Base-by-base conservation (phyloP, 2,113 vertebrate genomes). In the Semicossyphus pulcher region DNA sequence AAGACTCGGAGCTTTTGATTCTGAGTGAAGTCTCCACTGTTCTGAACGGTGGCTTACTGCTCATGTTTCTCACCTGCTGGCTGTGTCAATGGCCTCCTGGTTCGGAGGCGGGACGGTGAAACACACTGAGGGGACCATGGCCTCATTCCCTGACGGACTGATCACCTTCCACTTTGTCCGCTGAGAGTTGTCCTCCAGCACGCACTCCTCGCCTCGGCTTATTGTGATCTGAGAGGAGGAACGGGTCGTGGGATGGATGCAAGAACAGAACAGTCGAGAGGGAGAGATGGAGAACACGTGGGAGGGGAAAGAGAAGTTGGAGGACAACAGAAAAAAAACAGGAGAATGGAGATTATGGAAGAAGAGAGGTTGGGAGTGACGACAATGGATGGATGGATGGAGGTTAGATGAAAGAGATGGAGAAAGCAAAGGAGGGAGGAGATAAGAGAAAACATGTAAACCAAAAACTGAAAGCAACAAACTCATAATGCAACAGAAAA, bases 111-210 rank as follows among this genome's bases (percentile, higher is more conserved):
- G 96, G 58, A 99, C 90, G 26, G 94, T 93, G 93, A 99, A 99
- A 83, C 97, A 99, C 63, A 99, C 97, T 0, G 98, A 99, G 0
- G 98, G 98, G 29, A 99, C 97, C 96, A 98, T 99, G 59, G 98
- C 98, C 86, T 99, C 97, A 0, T 99, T 99, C 31, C 98, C 98
- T 0, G 95, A 96, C 15, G 98, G 95, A 76, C 96, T 99, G 93
- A 99, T 99, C 88, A 99, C 97, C 84, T 98, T 98, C 98, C 98
- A 99, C 73, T 99, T 98, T 80, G 96, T 99, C 78, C 97, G 91
- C 89, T 99, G 97, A 11, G 96, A 95, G 84, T 98, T 98, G 91
- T 99, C 98, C 93, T 98, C 96, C 80, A 99, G 89, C 32, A 99
- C 98, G 21, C 98, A 99, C 90, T 99, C 98, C 1, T 99, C 98